These are phyloP conservation scores for Charina bottae DNA, from an alignment of 2,113 vertebrate genomes.

Conservation along the genomic window DNA sequence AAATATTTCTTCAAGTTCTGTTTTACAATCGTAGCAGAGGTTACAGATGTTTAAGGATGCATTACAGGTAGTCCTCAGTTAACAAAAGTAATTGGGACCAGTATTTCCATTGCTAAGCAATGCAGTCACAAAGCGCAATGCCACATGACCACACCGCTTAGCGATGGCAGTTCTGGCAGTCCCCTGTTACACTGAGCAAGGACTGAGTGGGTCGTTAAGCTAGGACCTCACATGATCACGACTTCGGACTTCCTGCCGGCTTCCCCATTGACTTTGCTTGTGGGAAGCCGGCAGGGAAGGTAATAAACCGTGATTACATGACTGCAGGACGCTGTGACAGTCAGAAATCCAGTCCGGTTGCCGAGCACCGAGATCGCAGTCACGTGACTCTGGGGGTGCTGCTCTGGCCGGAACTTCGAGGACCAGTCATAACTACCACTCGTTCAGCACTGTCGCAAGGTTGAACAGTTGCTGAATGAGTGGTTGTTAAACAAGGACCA, in stretches of 20 bases:
- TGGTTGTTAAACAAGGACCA: too few species aligned
- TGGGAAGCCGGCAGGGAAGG: not conserved
- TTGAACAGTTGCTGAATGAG: not conserved
- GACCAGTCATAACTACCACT: not conserved
- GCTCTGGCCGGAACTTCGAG: not conserved
- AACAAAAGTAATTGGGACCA: not conserved
- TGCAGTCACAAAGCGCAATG: too few species aligned
- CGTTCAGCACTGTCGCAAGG: not conserved
- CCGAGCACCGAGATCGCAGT: not conserved
- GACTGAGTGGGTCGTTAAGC: not conserved
- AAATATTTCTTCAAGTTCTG: constrained; percentile 46
- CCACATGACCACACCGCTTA: not conserved
- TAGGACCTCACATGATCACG: not conserved
- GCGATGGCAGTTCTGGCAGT: not conserved
- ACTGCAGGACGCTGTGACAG: not conserved
- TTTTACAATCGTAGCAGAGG: constrained; percentile 34
- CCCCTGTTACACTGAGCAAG: not conserved
- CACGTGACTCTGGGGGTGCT: not conserved
- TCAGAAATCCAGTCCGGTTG: not conserved
- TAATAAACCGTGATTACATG: not conserved
- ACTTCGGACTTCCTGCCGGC: not conserved
- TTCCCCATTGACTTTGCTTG: not conserved
- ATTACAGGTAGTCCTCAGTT: not conserved
- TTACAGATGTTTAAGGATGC: not conserved
- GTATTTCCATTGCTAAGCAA: not conserved